phyloP scores from a whole-genome alignment of 1,140 invertebrate species.

The Teleogryllus occipitalis region DNA sequence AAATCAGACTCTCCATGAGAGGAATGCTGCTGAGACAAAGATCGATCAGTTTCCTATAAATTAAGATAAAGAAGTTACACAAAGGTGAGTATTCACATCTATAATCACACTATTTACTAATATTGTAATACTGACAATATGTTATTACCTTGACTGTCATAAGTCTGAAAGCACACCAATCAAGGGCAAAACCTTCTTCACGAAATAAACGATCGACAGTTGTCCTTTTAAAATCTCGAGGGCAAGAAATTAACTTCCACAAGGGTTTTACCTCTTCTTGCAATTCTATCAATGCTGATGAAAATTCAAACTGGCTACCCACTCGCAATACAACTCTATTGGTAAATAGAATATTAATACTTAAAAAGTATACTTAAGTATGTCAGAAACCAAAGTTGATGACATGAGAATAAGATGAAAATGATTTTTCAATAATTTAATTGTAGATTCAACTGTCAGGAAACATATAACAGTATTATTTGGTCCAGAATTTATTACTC shows the following conservation, averaged over 20 bases:
- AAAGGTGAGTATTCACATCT: not conserved
- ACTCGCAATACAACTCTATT: slow-evolving; percentile 69
- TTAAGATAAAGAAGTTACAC: not conserved
- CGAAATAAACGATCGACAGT: slow-evolving; percentile 76
- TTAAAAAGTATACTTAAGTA: not conserved
- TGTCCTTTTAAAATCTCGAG: slow-evolving; percentile 71
- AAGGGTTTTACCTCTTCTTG: slow-evolving; percentile 75
- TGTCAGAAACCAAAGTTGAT: not conserved
- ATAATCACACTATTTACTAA: not conserved
- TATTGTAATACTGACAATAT: not conserved
- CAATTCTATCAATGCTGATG: slow-evolving; percentile 58
- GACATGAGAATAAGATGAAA: no score
- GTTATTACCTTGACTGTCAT: slow-evolving; percentile 40
- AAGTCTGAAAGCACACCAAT: slow-evolving; percentile 84
- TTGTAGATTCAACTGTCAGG: no score
- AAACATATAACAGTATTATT: no score
- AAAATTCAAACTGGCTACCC: slow-evolving; percentile 66
- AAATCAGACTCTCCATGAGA: not conserved
- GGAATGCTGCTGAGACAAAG: slow-evolving; percentile 10
- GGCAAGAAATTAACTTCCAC: slow-evolving; percentile 64
- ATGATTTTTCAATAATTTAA: no score
- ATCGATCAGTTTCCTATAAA: slow-evolving; percentile 2
- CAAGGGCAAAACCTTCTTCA: slow-evolving; percentile 63
- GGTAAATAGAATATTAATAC: slow-evolving; percentile 24
- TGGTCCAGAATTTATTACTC: no score